Base-by-base conservation (phyloP, 1,140 invertebrate species). In the Telenomus remus region DNA sequence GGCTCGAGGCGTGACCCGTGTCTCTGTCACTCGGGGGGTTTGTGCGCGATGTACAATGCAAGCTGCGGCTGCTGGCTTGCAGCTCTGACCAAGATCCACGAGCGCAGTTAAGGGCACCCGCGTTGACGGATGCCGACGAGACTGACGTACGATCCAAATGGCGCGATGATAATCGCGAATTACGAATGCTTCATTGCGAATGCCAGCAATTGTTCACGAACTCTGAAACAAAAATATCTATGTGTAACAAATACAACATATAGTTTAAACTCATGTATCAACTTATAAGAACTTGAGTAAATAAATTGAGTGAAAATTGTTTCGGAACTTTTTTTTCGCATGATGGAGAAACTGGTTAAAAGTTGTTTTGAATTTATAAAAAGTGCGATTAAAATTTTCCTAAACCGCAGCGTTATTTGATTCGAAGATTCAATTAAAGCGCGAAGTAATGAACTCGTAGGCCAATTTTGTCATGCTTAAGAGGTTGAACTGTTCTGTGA, bases 1-100 rank as follows among this genome's bases (percentile, higher is more conserved):
- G 80, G 78, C 79, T 76, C 76, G 78, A 82, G 81, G 82, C 82
- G 81, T 83, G 82, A 82, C 80, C 80, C 79, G 76, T 76, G 78
- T 82, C 71, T 73, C 78, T 80, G 75, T 81, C 79, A 77, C 77
- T 76, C 59, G n/a, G 54, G 64, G n/a, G 64, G 42, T 56, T 71
- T 61, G 19, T 27, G 19, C 53, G 59, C 72, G 55, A 53, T 61
- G 50, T 51, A 63, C 68, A 63, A 50, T 57, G 59, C 49, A 33
- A 57, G 27, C 43, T 9, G 39, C 37, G 43, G 43, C 6, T 44
- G 43, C 57, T 39, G 16, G 19, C 19, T 56, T 54, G 59, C 53
- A 33, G 9, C 12, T 54, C 27, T 27, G 59, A 37, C 15, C 59
- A 54, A 70, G 74, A 76, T 76, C 61, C 66, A 76, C 66, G 74